A percentile compares a stretch with the other conserved stretches of the same genome.
phyloP scores from a whole-genome alignment of 2,888 invertebrate species.

The Diplolepis rosae region DNA sequence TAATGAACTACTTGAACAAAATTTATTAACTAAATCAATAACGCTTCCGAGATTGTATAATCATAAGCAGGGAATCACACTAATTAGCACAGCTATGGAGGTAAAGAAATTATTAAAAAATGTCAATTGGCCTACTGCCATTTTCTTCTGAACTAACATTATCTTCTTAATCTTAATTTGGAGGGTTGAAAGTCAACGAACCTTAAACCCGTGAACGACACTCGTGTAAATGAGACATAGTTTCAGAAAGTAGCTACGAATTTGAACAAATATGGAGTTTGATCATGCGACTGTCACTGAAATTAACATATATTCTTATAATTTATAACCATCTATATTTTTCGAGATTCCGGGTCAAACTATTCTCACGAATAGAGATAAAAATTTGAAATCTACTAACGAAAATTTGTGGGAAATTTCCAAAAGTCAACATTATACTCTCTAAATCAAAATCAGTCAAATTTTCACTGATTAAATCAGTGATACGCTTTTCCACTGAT shows the following conservation, averaged over 20 bases:
- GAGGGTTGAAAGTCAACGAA: constrained; percentile 7
- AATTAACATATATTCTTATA: not conserved
- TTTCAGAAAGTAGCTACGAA: not conserved
- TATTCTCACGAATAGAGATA: not conserved
- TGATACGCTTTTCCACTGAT: no score
- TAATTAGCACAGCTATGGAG: not conserved
- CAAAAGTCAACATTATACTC: no score
- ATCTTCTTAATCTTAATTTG: not conserved
- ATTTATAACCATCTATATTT: not conserved
- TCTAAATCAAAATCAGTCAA: no score
- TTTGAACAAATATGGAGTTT: not conserved
- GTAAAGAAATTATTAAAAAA: not conserved
- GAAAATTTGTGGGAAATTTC: not conserved
- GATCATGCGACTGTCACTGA: not conserved
- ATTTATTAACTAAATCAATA: no score
- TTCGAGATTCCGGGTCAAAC: not conserved
- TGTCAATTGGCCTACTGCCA: not conserved
- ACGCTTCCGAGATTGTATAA: no score
- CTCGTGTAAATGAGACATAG: not conserved
- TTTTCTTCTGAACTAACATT: not conserved
- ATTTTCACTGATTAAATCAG: no score
- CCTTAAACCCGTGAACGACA: not conserved
- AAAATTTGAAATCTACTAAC: not conserved
- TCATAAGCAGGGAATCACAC: not conserved
- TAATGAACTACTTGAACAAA: no score